Evolutionary conservation across 1,140 invertebrate genomes (phyloP), one percentile per base, ranked within the genome.

Genomic region (Ericerus pela): DNA sequence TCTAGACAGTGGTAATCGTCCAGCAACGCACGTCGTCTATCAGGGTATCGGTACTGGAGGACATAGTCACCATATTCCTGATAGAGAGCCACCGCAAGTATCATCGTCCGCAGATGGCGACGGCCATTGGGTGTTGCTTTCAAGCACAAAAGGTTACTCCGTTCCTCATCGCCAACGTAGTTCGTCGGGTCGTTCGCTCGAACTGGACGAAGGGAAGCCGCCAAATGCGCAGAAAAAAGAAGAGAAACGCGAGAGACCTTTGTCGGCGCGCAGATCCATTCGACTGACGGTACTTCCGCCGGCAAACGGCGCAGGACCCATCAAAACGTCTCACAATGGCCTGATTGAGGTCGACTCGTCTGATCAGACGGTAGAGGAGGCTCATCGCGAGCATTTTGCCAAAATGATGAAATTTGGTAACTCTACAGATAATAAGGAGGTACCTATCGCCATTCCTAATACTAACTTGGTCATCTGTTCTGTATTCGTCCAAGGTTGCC

Each of bases 91-190:
- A 3, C 14, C 28, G 11, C 16, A 27, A 20, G n/a, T 52, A n/a
- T 20, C 26, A 3, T 73, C 81, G 63, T 79, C 80, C 1, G 70
- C 72, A 0, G 74, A 73, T 58, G 78, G 80, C 1, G 78, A 84
- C 56, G 83, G 83, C 0, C 76, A 83, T 55, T 86, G 83, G 83
- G 76, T 86, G 1, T 68, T 86, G 0, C 64, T 86, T 5, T 84
- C 83, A 0, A 83, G 81, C 1, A 85, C 82, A 10, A 81, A 82
- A 67, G 83, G 82, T 10, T 85, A 84, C 51, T 71, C 73, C 0
- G 69, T 73, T 36, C 68, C 73, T 3, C 66, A 64, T 20, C 58
- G 64, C 16, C 60, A 60, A 12, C 54, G 61, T 3, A 59, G 58
- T 28, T 22, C 52, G 6, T 28, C 27, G 14, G 24, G 36, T 20